Evolutionary conservation across 2,113 vertebrate species (phyloP).

Genomic region (Pelmatolapia mariae): DNA sequence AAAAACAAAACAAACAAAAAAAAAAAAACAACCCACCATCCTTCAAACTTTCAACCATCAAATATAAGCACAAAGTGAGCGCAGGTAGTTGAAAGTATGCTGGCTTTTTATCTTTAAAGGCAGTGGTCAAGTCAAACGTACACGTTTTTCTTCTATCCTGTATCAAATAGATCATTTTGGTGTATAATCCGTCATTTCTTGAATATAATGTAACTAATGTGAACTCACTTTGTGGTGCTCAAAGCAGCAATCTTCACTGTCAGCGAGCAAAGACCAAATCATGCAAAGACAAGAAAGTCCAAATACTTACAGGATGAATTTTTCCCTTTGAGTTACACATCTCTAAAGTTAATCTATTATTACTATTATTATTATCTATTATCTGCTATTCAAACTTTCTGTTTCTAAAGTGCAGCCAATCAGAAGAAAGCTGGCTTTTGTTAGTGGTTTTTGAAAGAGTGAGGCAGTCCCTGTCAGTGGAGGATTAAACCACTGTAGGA

Average conservation of each 20-base stretch:
- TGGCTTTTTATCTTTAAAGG: neutral
- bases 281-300: neutral
- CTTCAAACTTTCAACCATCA: neutral
- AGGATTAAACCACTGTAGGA: neutral
- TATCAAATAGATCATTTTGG: neutral
- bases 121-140: neutral
- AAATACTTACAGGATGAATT: neutral
- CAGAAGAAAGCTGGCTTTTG: neutral
- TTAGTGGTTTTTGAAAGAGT: neutral
- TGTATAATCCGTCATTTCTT: neutral
- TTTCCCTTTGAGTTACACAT: neutral
- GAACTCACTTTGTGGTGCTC: neutral
- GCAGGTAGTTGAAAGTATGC: neutral
- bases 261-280: neutral
- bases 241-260: neutral
- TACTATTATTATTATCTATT: neutral
- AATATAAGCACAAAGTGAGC: neutral
- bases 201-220: neutral
- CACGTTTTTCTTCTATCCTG: neutral
- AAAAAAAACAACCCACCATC: neutral
- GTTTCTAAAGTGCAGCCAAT: neutral
- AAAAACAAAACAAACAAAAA: neutral
- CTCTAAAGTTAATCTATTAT: neutral
- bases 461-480: neutral
- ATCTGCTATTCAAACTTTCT: neutral